Conservation (phyloP, 1,140 invertebrate genomes). For the Bombus cullumanus region DNA sequence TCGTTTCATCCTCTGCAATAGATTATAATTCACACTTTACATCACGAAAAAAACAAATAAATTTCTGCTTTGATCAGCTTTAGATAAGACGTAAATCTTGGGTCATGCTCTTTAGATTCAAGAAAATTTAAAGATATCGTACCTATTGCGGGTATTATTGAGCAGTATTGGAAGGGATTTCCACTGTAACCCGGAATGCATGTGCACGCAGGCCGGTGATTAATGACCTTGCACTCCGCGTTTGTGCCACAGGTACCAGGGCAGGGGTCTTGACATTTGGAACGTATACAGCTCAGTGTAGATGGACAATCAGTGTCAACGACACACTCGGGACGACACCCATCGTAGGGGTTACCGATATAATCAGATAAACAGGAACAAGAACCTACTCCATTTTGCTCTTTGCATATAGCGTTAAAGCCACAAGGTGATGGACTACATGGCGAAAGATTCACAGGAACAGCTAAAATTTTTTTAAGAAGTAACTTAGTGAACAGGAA, state of each 20-base stretch:
- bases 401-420: conserved; percentile 83
- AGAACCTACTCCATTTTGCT: conserved; percentile 78
- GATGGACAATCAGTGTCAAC: conserved; percentile 86
- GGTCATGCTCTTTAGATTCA: accelerated
- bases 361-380: conserved; percentile 86
- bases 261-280: conserved; percentile 88
- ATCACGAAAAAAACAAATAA: accelerated
- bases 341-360: conserved; percentile 85
- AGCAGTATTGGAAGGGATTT: conserved; percentile 83
- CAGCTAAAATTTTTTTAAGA: not conserved
- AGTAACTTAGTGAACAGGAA: accelerated
- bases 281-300: conserved; percentile 85
- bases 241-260: conserved; percentile 86
- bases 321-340: conserved; percentile 88
- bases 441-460: conserved; percentile 82
- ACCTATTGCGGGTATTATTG: conserved; percentile 67
- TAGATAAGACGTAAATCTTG: no score
- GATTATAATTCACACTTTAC: no score
- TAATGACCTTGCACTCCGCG: conserved; percentile 86
- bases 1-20: no score
- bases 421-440: conserved; percentile 91
- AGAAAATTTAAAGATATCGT: no score
- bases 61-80: no score
- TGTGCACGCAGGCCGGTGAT: conserved; percentile 86
- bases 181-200: conserved; percentile 85